phyloP scores from a whole-genome alignment of 2,888 invertebrate genomes.

The Aphodius sticticus region DNA sequence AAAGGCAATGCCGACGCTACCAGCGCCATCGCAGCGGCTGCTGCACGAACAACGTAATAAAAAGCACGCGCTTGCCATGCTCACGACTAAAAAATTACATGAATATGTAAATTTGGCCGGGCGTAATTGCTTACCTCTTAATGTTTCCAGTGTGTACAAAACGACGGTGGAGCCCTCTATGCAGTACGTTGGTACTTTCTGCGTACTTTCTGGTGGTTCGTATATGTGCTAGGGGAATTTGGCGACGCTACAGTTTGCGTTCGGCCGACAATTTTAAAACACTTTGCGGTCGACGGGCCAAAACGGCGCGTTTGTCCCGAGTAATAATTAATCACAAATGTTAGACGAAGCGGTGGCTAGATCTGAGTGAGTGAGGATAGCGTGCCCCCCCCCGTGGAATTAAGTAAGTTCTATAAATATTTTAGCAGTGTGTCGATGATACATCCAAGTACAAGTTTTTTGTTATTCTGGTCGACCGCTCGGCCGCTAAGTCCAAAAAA shows the following conservation, averaged over 20 bases:
- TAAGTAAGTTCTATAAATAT: too few relatives aligned
- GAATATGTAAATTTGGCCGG: conserved; percentile 33
- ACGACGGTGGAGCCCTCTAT: neutral
- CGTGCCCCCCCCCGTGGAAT: too few relatives aligned
- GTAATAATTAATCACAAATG: neutral
- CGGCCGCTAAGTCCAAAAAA: too few relatives aligned
- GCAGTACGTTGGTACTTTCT: neutral
- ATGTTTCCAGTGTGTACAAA: conserved; percentile 11
- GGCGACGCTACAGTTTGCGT: neutral
- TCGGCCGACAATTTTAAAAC: neutral
- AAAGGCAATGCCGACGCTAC: neutral
- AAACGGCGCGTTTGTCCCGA: neutral
- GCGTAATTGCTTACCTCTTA: conserved; percentile 34
- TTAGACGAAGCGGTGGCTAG: neutral
- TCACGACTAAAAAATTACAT: conserved; percentile 7
- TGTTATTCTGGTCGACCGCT: too few relatives aligned
- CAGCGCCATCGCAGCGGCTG: neutral
- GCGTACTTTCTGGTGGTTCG: neutral
- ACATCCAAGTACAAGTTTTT: too few relatives aligned
- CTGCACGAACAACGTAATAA: neutral
- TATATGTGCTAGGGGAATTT: neutral
- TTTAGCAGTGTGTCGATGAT: too few relatives aligned
- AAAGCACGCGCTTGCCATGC: neutral
- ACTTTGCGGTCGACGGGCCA: neutral
- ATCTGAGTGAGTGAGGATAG: neutral